phyloP scores from a whole-genome alignment of 2,113 vertebrate species.

The Osmerus mordax region DNA sequence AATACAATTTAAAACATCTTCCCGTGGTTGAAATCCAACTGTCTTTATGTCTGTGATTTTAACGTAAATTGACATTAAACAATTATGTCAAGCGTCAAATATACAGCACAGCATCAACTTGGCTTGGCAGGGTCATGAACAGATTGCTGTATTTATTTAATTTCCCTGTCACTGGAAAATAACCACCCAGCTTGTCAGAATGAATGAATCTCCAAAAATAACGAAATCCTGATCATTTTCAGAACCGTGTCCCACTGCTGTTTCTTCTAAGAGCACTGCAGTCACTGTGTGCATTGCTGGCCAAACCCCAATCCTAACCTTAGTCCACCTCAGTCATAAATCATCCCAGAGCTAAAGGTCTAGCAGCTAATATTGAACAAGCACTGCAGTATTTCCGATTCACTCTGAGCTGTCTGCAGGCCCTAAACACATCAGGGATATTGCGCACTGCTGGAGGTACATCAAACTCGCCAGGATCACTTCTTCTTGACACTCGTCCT shows the following conservation, averaged over 20 bases:
- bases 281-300: slow-evolving; percentile 15
- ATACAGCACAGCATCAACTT: not conserved
- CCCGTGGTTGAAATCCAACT: not conserved
- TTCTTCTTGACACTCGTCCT: not conserved
- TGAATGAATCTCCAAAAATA: slow-evolving; percentile 8
- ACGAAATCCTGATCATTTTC: slow-evolving; percentile 6
- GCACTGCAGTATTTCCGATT: slow-evolving; percentile 38
- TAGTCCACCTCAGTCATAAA: slow-evolving; percentile 33
- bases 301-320: slow-evolving; percentile 9
- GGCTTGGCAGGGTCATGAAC: not conserved
- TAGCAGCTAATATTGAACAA: slow-evolving; percentile 34
- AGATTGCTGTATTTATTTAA: slow-evolving; percentile 1
- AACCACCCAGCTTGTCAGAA: slow-evolving; percentile 9
- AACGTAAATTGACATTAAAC: not conserved
- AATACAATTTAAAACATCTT: not conserved
- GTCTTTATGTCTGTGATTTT: not conserved
- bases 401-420: slow-evolving; percentile 30
- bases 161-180: slow-evolving; percentile 2
- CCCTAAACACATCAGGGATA: slow-evolving; percentile 25
- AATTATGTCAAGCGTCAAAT: not conserved
- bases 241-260: not conserved
- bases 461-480: slow-evolving; percentile 8
- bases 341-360: slow-evolving; percentile 31
- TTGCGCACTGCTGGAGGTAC: slow-evolving; percentile 16
- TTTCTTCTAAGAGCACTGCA: slow-evolving; percentile 1